Evolutionary conservation across 2,797 vertebrate genomes (phyloP).

Genomic region (Melanotaenia trifasciata): DNA sequence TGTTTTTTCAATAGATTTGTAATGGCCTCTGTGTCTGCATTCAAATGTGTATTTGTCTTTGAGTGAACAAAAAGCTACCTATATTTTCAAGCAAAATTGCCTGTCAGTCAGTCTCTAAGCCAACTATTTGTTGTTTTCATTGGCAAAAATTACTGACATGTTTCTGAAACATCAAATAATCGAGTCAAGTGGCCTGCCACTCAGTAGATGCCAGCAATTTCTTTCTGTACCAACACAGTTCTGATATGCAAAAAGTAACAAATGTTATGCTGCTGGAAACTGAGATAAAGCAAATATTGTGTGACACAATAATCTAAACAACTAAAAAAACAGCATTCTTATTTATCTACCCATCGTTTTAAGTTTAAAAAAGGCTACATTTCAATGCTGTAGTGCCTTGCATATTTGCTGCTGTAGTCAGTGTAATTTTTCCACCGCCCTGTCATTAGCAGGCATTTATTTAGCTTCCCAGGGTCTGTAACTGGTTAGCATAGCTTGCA

Average conservation of each 20-base stretch:
- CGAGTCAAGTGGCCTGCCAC: constrained; percentile 12
- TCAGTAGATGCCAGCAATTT: constrained; percentile 2
- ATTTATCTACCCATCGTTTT: background rate
- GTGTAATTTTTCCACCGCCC: constrained; percentile 61
- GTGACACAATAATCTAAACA: constrained; percentile 13
- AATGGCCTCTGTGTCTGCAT: constrained; percentile 21
- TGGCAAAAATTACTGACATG: constrained; percentile 36
- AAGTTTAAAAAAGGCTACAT: constrained; percentile 13
- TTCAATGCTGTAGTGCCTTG: constrained; percentile 27
- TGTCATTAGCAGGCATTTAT: constrained; percentile 78
- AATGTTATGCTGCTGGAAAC: constrained; percentile 23
- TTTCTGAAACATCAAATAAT: constrained; percentile 34
- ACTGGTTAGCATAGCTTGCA: constrained; percentile 70
- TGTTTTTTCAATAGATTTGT: constrained; percentile 9
- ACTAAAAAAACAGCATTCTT: background rate
- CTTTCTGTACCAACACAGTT: background rate
- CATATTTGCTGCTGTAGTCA: constrained; percentile 70
- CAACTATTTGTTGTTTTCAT: constrained; percentile 50
- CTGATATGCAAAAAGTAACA: constrained; percentile 29
- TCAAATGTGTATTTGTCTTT: constrained; percentile 28
- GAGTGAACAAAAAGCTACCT: constrained; percentile 29
- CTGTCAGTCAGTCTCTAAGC: constrained; percentile 46
- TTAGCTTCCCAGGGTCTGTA: constrained; percentile 75
- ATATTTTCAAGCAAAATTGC: constrained; percentile 34
- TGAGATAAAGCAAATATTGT: background rate